Conservation (phyloP, 2,797 vertebrate species). For the Rhodeus uyekii region DNA sequence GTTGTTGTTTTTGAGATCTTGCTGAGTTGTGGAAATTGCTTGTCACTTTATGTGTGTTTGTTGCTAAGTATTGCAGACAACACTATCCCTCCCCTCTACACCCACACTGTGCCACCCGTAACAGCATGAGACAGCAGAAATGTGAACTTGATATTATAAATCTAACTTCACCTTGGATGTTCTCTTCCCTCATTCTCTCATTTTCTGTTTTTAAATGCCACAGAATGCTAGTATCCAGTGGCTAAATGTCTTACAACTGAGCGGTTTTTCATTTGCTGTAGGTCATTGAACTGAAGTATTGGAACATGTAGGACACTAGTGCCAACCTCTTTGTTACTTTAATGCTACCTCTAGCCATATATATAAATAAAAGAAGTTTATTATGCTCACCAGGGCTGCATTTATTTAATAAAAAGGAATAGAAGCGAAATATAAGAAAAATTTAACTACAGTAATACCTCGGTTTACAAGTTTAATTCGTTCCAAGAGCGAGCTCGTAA, state of each 20-base stretch:
- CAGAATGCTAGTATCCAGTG: slow-evolving; percentile 31
- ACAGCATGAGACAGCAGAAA: slow-evolving; percentile 62
- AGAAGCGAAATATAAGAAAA: neutral
- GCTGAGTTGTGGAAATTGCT: neutral
- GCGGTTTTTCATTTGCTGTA: slow-evolving; percentile 34
- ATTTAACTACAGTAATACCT: too few species aligned
- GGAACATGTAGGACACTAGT: neutral
- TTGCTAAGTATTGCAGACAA: neutral
- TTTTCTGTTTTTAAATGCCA: neutral
- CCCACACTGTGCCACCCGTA: slow-evolving; percentile 40
- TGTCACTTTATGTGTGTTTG: neutral
- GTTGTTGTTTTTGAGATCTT: neutral
- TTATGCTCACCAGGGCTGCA: neutral
- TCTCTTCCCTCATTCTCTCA: neutral
- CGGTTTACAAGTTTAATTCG: too few species aligned
- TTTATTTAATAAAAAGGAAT: neutral
- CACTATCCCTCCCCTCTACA: slow-evolving; percentile 1
- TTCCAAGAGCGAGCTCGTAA: too few species aligned
- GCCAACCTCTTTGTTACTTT: neutral
- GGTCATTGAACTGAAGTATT: slow-evolving; percentile 1
- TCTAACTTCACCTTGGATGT: slow-evolving; percentile 29
- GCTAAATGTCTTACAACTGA: slow-evolving; percentile 27
- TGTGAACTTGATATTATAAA: slow-evolving; percentile 53
- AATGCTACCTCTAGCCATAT: neutral
- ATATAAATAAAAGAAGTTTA: neutral